Evolutionary conservation across 2,113 vertebrate species (phyloP).

Genomic region (Himantopus leucocephalus): DNA sequence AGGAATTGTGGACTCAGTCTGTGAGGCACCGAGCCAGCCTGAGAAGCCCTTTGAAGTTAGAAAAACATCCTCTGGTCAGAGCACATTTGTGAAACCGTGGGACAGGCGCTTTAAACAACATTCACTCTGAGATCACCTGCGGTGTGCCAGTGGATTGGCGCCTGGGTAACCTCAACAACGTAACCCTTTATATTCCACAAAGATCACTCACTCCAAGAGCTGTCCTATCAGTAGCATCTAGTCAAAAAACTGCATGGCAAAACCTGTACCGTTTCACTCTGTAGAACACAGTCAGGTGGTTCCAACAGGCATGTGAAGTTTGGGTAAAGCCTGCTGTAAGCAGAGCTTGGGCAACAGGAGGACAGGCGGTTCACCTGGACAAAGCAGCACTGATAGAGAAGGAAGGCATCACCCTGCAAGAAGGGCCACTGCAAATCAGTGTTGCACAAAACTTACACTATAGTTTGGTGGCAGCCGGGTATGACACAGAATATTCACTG

Average conservation of each 20-base stretch:
- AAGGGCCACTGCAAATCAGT: not conserved
- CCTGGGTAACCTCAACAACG: not conserved
- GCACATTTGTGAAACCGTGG: constrained; percentile 41
- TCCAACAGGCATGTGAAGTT: fast-evolving
- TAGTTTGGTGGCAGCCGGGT: not conserved
- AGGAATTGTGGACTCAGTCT: constrained; percentile 65
- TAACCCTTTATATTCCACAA: not conserved
- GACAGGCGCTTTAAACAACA: constrained; percentile 73
- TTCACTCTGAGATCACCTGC: constrained; percentile 52
- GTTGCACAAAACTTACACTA: not conserved
- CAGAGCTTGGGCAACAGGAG: not conserved
- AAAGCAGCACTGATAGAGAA: not conserved
- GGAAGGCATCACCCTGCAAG: not conserved
- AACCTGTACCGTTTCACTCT: not conserved
- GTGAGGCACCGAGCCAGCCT: constrained; percentile 66
- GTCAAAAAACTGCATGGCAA: fast-evolving
- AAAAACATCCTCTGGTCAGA: constrained; percentile 68
- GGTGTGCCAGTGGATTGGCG: constrained; percentile 47
- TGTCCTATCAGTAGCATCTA: not conserved
- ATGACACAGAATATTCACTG: not conserved
- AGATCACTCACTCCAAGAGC: not conserved
- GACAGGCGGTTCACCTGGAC: not conserved
- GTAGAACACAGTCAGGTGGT: not conserved
- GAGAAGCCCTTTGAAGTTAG: constrained; percentile 61
- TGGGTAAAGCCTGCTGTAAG: not conserved